A percentile compares a stretch with the other conserved stretches of the same genome.
phyloP scores from a whole-genome alignment of 1,140 invertebrate genomes.

The Atopsyche davidsoni region DNA sequence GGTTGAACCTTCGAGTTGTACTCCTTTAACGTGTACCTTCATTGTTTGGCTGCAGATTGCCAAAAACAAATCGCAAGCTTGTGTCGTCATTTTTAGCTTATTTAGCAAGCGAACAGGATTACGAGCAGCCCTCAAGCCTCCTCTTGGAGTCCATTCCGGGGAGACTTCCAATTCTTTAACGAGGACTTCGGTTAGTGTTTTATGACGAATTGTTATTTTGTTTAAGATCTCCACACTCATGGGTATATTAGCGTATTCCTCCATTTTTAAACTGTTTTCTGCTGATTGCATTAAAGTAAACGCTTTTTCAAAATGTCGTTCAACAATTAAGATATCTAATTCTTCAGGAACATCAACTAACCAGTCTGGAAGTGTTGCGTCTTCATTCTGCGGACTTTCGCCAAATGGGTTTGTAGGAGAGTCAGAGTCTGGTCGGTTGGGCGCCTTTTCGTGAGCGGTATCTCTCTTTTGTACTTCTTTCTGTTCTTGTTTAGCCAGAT shows the following conservation, averaged over 20 bases:
- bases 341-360: conserved; percentile 88
- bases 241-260: conserved; percentile 42
- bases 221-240: conserved; percentile 39
- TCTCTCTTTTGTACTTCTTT: conserved; percentile 47
- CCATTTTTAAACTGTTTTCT: conserved; percentile 42
- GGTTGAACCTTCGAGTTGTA: conserved; percentile 84
- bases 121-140: conserved; percentile 82
- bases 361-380: conserved; percentile 74
- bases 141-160: conserved; percentile 84
- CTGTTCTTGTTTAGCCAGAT: conserved; percentile 62
- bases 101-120: conserved; percentile 84
- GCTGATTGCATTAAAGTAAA: conserved; percentile 70
- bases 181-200: conserved; percentile 75
- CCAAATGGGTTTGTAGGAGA: conserved; percentile 42
- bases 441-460: conserved; percentile 33
- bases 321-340: conserved; percentile 94
- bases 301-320: conserved; percentile 94
- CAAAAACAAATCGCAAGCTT: conserved; percentile 81
- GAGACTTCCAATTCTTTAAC: conserved; percentile 83
- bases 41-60: conserved; percentile 77
- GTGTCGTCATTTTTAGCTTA: conserved; percentile 69
- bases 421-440: conserved; percentile 42
- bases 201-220: conserved; percentile 67
- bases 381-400: conserved; percentile 51
- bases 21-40: conserved; percentile 74